Conservation (phyloP, 2,797 vertebrate species). For the Lacerta bilineata region DNA sequence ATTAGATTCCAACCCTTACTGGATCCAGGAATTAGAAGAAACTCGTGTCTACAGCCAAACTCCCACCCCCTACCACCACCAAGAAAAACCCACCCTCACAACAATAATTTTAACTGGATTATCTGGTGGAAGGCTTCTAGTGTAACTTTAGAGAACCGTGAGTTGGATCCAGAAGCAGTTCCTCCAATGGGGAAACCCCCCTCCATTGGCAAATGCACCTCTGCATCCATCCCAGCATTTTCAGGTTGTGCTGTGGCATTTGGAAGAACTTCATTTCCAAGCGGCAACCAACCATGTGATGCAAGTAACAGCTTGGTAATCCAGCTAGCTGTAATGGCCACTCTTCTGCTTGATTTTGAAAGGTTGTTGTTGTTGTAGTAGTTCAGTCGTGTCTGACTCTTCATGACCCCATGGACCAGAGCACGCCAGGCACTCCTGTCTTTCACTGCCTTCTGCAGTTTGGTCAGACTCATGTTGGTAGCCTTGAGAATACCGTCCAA, state of each 20-base stretch:
- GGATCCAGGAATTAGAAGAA: too few species aligned
- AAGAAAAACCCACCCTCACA: too few species aligned
- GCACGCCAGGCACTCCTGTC: too few species aligned
- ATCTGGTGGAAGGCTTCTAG: background rate
- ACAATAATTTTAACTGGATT: background rate
- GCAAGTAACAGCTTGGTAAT: background rate
- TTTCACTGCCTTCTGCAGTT: too few species aligned
- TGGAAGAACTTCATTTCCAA: background rate
- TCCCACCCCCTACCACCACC: too few species aligned
- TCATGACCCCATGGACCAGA: too few species aligned
- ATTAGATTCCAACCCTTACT: too few species aligned
- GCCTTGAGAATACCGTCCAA: too few species aligned
- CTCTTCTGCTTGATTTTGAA: background rate
- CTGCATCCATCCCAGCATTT: background rate
- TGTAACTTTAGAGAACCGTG: background rate
- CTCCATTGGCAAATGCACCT: background rate
- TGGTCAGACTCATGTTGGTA: too few species aligned
- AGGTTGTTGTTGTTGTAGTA: background rate
- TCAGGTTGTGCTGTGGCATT: background rate
- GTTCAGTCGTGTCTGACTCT: too few species aligned
- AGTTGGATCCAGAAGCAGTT: background rate
- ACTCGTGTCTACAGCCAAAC: too few species aligned
- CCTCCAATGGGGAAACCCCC: background rate
- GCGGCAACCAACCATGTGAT: background rate
- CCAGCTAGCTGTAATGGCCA: background rate